Conservation (phyloP, 2,113 vertebrate genomes). For the Cephalopholis sonnerati region DNA sequence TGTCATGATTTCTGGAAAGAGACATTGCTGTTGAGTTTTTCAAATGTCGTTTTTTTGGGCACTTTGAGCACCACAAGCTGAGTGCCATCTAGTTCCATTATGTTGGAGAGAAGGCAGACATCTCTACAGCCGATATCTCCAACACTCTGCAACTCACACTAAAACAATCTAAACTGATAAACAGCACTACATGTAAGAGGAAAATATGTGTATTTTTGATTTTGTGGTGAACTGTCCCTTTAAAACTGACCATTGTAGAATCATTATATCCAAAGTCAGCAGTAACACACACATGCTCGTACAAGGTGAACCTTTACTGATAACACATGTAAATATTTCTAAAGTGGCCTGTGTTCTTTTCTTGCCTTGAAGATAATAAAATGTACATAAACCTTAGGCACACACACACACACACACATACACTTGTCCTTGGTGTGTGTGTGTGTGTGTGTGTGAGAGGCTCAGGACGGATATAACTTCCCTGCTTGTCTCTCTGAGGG, state of each 20-base stretch:
- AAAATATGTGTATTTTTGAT: no score
- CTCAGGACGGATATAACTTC: slow-evolving; percentile 3
- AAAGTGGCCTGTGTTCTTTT: background rate
- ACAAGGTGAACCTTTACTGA: background rate
- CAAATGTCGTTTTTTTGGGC: no score
- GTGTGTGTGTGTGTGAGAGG: background rate
- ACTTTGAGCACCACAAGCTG: no score
- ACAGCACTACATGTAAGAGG: no score
- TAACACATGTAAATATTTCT: background rate
- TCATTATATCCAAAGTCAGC: background rate
- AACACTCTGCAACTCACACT: no score
- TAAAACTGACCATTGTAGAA: background rate
- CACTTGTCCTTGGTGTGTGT: background rate
- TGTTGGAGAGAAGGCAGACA: no score
- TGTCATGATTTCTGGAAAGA: no score
- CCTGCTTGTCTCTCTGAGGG: background rate
- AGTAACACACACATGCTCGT: background rate
- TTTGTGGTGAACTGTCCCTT: no score
- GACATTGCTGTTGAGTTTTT: no score
- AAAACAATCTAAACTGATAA: no score
- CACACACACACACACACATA: background rate
- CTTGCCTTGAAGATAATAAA: background rate
- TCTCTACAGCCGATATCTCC: no score
- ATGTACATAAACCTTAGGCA: background rate
- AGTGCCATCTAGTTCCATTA: no score